Base-by-base conservation (phyloP, 2,113 vertebrate genomes). In the Leucopsar rothschildi region DNA sequence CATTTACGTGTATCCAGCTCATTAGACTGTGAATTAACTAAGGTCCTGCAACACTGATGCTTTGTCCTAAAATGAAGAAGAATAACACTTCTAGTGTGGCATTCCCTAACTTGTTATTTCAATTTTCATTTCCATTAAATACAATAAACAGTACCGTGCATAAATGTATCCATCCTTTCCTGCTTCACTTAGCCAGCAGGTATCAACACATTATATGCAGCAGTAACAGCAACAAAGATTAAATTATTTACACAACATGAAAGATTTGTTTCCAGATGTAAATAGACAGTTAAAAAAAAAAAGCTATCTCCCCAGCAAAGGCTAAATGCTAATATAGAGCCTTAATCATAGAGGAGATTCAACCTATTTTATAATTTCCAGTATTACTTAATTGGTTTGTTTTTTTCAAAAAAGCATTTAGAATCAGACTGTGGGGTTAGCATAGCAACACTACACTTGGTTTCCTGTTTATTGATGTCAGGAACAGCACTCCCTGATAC, bases 41-140 rank as follows among this genome's bases (percentile, higher is more conserved):
- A 35, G 44, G 64, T 28, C 9, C 50, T 70, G 35, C 57, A 97
- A 97, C 92, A 95, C 72, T 85, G 64, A 50, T 8, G 76, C 86
- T 87, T 96, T 96, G 94, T 95, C 93, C 65, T 35, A 81, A 92
- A 82, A 55, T 2, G 10, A 90, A 63, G 23, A 96, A 81, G 1
- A 66, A 47, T 11, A 73, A 39, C 25, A 69, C 64, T 37, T 77
- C 61, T 59, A 68, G 33, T 68, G 42, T 93, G 92, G 84, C 88
- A 56, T 91, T 90, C 73, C 88, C 90, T 83, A 75, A 96, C 94
- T 97, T 89, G 78, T 87, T 82, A 89, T 94, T 95, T 96, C 75
- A 96, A 86, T 92, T 97, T 96, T 97, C 91, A 94, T 95, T 98
- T 94, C 93, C 96, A 97, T 92, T 91, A 85, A 96, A 96, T 93